Evolutionary conservation across 2,888 invertebrate genomes (phyloP).

Genomic region (Aphodius granarius): DNA sequence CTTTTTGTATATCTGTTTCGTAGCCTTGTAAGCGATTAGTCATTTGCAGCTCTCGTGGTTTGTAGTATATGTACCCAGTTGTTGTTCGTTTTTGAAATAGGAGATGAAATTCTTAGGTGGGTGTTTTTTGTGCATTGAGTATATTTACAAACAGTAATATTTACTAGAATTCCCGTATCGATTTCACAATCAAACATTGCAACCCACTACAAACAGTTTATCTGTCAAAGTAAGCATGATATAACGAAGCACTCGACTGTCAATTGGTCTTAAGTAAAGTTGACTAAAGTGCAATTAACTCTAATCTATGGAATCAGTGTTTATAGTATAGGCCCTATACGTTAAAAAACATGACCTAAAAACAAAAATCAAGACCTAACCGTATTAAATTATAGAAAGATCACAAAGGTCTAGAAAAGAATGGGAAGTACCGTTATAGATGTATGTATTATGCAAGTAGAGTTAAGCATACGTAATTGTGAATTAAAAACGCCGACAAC

Average conservation of each 20-base stretch:
- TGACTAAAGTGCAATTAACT: neutral
- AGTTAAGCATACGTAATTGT: neutral
- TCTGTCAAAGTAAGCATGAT: neutral
- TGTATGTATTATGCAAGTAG: neutral
- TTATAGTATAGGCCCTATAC: no score
- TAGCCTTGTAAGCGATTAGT: no score
- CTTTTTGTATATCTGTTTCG: no score
- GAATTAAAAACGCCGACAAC: neutral
- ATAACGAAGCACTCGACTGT: neutral
- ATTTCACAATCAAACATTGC: no score
- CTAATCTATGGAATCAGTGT: neutral
- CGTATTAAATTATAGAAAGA: neutral
- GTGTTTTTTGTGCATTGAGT: no score
- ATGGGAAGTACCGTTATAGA: neutral
- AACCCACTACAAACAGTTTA: neutral
- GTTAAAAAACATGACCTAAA: neutral
- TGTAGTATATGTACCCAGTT: no score
- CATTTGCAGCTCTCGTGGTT: no score
- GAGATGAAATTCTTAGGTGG: no score
- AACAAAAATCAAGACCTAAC: no score
- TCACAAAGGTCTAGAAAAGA: neutral
- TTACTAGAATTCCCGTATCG: no score
- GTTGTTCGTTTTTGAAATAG: no score
- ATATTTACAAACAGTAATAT: no score
- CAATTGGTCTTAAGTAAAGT: neutral